These are phyloP conservation scores for Lycia hirtaria DNA, from an alignment of 2,888 invertebrate species.

Conservation along the genomic window DNA sequence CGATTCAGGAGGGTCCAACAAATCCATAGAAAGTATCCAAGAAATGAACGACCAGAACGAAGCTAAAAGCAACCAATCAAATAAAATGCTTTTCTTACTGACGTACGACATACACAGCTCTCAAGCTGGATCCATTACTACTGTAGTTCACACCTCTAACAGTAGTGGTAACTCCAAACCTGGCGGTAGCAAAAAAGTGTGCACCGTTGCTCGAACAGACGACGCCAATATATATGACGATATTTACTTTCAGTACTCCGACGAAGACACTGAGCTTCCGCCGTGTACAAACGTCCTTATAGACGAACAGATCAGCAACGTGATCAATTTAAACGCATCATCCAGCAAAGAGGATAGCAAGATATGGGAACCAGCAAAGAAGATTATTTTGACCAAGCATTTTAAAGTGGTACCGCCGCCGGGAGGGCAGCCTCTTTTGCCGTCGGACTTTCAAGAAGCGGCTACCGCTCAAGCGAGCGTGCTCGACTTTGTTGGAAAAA, in stretches of 20 bases:
- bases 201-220: slow-evolving; percentile 69
- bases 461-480: slow-evolving; percentile 66
- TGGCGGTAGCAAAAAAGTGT: slow-evolving; percentile 81
- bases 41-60: slow-evolving; percentile 92
- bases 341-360: slow-evolving; percentile 79
- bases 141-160: slow-evolving; percentile 75
- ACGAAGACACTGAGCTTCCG: slow-evolving; percentile 85
- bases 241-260: slow-evolving; percentile 85
- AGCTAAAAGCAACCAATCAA: slow-evolving; percentile 83
- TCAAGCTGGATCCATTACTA: slow-evolving; percentile 73
- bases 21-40: slow-evolving; percentile 83
- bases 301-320: slow-evolving; percentile 82
- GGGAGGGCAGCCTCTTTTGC: slow-evolving; percentile 55
- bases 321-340: slow-evolving; percentile 80
- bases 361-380: slow-evolving; percentile 76
- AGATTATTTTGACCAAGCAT: slow-evolving; percentile 71
- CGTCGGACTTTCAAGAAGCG: slow-evolving; percentile 68
- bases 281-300: slow-evolving; percentile 75
- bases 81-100: slow-evolving; percentile 86
- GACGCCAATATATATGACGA: slow-evolving; percentile 77
- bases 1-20: slow-evolving; percentile 66
- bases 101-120: slow-evolving; percentile 90
- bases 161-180: slow-evolving; percentile 81
- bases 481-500: slow-evolving; percentile 76
- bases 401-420: slow-evolving; percentile 72